Base-by-base conservation (phyloP, 2,888 invertebrate genomes). In the Neoaliturus tenellus region DNA sequence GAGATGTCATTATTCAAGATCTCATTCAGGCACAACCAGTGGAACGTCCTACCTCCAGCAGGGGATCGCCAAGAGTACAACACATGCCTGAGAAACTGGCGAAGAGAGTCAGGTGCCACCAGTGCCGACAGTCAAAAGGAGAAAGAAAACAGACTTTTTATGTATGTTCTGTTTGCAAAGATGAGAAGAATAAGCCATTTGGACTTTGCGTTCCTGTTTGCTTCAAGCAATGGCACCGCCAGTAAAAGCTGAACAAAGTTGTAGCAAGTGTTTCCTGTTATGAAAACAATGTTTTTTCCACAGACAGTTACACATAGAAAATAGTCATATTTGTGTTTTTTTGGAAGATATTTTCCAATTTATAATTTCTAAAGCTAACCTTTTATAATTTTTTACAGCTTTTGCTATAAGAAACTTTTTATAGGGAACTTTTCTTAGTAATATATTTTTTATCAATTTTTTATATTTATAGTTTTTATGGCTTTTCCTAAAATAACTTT, bases 1-100 rank as follows among this genome's bases (percentile, higher is more conserved):
- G 82, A 69, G 81, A 69, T 35, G 35, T 69, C 28, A 44, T 82
- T 20, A 82, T 82, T n/a, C 20, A 82, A 69, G 28, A 82, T 48
- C 69, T 48, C 33, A 41, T 82, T 31, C 44, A 71, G 31, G 44
- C 44, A 33, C 23, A 82, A 14, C 82, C 82, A 20, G 80, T 51
- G 25, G 51, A 48, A 48, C 25, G 33, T 33, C 78, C 78, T 17
- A 31, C 48, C 48, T 51, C 51, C 51, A 51, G 51, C 51, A 51
- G 51, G 51, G 51, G 51, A 51, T 51, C 51, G 2, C 51, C 75
- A 20, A 67, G 39, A 58, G 67, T 39, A 25, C 20, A 81, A 14
- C 62, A 81, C 31, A n/a, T 81, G 23, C 62, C 58, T 39, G 41
- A 58, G 62, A 81, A 58, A 35, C 81, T 81, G 67, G 35, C 25